Conservation (phyloP, 2,113 vertebrate genomes). For the Prunella fulvescens region DNA sequence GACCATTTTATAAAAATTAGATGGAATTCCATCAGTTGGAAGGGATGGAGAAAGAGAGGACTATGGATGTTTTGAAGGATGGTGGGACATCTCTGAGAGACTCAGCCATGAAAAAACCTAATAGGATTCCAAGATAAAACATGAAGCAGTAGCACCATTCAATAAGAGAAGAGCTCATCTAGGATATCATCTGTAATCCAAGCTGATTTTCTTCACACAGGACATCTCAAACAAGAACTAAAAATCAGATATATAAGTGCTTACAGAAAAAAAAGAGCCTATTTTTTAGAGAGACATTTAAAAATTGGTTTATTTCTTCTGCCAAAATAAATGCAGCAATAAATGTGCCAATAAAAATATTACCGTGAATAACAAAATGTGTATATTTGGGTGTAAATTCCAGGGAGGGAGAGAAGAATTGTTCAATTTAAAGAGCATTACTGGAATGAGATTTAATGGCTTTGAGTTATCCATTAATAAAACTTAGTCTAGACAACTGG, state of each 20-base stretch:
- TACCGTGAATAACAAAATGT: neutral
- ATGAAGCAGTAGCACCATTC: neutral
- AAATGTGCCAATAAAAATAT: neutral
- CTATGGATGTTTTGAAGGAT: neutral
- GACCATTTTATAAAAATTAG: neutral
- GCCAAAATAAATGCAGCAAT: neutral
- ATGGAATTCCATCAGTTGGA: neutral
- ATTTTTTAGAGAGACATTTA: neutral
- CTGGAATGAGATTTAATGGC: conserved; percentile 1
- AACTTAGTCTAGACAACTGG: conserved; percentile 39
- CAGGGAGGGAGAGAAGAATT: neutral
- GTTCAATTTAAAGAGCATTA: conserved; percentile 15
- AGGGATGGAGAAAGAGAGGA: neutral
- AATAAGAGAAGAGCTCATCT: neutral
- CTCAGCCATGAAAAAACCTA: neutral
- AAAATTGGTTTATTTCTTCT: neutral
- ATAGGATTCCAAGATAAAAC: neutral
- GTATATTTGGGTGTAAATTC: neutral
- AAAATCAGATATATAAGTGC: neutral
- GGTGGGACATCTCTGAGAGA: neutral
- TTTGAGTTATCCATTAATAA: conserved; percentile 10
- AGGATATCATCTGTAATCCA: neutral
- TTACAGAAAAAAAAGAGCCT: neutral
- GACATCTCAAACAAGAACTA: neutral
- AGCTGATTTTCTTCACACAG: neutral